Base-by-base conservation (phyloP, 2,888 invertebrate species). In the Watsonalla binaria region DNA sequence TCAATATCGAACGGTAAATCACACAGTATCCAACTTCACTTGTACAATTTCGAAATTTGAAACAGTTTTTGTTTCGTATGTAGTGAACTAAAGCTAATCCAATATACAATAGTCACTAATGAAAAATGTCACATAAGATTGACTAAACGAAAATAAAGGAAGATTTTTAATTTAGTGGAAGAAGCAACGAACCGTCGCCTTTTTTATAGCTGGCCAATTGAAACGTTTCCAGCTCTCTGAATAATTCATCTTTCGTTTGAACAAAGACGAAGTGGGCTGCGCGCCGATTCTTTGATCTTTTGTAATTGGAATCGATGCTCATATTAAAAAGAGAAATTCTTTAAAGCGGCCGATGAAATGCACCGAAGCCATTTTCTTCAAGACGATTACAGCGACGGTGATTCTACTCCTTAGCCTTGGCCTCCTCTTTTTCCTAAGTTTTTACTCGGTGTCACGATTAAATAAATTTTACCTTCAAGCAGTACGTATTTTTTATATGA, bases 261-360 rank as follows among this genome's bases (percentile, higher is more conserved):
- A 90, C 90, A 90, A 90, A 90, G 90, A 90, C 90, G 90, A 87
- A 90, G 86, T 84, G 89, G 89, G 90, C 88, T 86, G 88, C 84
- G 84, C 86, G 89, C 86, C 89, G 87, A 90, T 90, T 90, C 90
- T 90, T 90, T 90, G 90, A 90, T 90, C 90, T 90, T 90, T 90
- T 90, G 90, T 90, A 90, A 90, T 90, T 90, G 90, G 87, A 90
- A 90, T 90, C 90, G 90, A 90, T 90, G 90, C 90, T 90, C 89
- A 87, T 89, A 90, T 90, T 90, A 90, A 90, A 90, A 90, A 88
- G 88, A 88, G 80, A 82, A 86, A 83, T 84, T 85, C 85, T 82
- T 84, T 81, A 77, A 74, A 81, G 74, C 79, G 72, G 79, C 82
- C 83, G 84, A 86, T 85, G 85, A 87, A 88, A 88, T 89, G 88